These are phyloP conservation scores for Samia ricini DNA, from an alignment of 1,140 invertebrate species.

Conservation along the genomic window DNA sequence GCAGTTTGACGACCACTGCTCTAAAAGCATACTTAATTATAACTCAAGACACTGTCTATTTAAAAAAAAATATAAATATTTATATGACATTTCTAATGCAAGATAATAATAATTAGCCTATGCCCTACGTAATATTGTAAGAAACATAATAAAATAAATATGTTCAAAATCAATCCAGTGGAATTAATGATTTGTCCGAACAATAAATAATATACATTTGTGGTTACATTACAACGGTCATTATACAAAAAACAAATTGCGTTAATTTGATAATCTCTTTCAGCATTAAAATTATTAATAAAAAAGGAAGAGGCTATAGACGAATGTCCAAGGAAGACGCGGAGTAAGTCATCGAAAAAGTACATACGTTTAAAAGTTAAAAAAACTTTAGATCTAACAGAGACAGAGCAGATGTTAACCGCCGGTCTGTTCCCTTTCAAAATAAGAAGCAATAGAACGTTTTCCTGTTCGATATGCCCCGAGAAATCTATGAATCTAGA, in stretches of 20 bases:
- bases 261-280: conserved; percentile 11
- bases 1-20: too few species aligned
- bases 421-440: conserved; percentile 63
- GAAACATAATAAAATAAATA: too few species aligned
- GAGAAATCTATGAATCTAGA: conserved; percentile 47
- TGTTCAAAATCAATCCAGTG: too few species aligned
- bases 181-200: neutral
- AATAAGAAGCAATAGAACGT: conserved; percentile 49
- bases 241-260: too few species aligned
- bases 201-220: neutral
- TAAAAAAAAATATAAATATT: too few species aligned
- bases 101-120: too few species aligned
- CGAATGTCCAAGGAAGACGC: conserved; percentile 28
- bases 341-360: conserved; percentile 33
- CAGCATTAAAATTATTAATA: conserved; percentile 35
- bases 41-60: too few species aligned
- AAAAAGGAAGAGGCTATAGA: conserved; percentile 35
- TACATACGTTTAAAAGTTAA: conserved; percentile 34
- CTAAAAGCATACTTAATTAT: too few species aligned
- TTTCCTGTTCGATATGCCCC: conserved; percentile 52
- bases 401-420: conserved; percentile 46
- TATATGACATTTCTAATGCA: too few species aligned
- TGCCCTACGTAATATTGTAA: too few species aligned
- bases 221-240: too few species aligned
- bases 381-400: conserved; percentile 31